Conservation (phyloP, 2,113 vertebrate genomes). For the Ptilorrhoa leucosticta region DNA sequence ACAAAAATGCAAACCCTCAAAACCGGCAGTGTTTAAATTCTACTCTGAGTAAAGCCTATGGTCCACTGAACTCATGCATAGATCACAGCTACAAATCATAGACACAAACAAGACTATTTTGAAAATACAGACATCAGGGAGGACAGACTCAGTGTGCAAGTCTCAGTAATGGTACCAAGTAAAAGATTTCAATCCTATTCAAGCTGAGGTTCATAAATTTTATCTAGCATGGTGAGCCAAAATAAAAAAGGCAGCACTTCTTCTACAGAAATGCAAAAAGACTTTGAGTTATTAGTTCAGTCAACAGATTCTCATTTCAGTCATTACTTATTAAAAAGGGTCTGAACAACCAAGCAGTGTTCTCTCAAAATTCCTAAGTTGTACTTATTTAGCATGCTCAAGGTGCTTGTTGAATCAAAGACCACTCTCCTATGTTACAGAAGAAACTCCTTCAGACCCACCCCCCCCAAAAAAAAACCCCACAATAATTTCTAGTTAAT, state of each 20-base stretch:
- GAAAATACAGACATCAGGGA: background rate
- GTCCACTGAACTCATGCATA: background rate
- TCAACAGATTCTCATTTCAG: background rate
- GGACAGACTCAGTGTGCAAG: background rate
- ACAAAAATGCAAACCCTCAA: background rate
- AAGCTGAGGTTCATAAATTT: background rate
- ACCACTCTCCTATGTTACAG: background rate
- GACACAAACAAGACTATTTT: background rate
- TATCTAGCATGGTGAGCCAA: background rate
- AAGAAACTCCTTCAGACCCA: background rate
- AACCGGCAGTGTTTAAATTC: background rate
- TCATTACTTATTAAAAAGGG: background rate
- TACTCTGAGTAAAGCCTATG: background rate
- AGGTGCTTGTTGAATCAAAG: background rate
- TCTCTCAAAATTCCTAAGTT: background rate
- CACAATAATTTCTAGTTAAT: background rate
- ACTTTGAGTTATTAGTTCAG: background rate
- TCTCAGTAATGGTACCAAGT: background rate
- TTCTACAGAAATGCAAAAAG: background rate
- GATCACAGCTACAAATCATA: background rate
- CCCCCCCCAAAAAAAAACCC: fast-evolving
- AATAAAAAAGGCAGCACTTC: background rate
- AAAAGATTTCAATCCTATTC: background rate
- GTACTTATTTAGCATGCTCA: background rate
- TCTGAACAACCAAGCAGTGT: background rate